phyloP scores from a whole-genome alignment of 1,140 invertebrate species.

The Drosophila serrata region DNA sequence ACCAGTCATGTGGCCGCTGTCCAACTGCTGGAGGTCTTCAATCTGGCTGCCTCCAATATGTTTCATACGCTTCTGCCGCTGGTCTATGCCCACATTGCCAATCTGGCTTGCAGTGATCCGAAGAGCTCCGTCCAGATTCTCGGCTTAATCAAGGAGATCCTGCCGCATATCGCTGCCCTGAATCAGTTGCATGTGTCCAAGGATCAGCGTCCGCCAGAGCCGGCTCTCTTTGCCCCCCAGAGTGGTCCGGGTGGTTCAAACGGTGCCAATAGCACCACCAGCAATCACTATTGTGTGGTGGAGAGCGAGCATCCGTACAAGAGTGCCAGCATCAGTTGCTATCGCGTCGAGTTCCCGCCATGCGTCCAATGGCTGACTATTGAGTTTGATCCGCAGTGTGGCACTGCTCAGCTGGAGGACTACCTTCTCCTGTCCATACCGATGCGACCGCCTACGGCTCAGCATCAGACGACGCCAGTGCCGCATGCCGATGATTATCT shows the following conservation, averaged over 20 bases:
- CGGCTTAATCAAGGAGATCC: conserved; percentile 94
- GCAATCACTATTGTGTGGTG: conserved; percentile 95
- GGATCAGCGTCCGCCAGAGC: conserved; percentile 73
- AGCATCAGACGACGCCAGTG: conserved; percentile 3
- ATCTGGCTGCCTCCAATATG: conserved; percentile 85
- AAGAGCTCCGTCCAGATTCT: conserved; percentile 96
- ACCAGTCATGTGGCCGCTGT: conserved; percentile 49
- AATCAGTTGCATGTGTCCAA: conserved; percentile 89
- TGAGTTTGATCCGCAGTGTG: conserved; percentile 96
- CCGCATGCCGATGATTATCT: conserved; percentile 69
- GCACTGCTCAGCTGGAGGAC: conserved; percentile 97
- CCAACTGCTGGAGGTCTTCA: conserved; percentile 80
- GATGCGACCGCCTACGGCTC: conserved; percentile 60
- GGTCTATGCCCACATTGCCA: conserved; percentile 92
- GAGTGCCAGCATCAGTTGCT: conserved; percentile 94
- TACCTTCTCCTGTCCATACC: conserved; percentile 95
- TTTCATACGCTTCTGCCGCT: conserved; percentile 92
- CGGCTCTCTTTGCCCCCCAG: conserved; percentile 10
- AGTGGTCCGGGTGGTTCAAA: conserved; percentile 1
- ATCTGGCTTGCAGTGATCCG: conserved; percentile 92
- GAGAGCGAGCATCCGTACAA: conserved; percentile 99
- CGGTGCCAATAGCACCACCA: conserved; percentile 87
- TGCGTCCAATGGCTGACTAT: conserved; percentile 96
- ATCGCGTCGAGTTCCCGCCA: conserved; percentile 95
- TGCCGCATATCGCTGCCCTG: conserved; percentile 95